These are phyloP conservation scores for Neodon shergylaensis DNA, from an alignment of 2,113 vertebrate species.

Conservation along the genomic window DNA sequence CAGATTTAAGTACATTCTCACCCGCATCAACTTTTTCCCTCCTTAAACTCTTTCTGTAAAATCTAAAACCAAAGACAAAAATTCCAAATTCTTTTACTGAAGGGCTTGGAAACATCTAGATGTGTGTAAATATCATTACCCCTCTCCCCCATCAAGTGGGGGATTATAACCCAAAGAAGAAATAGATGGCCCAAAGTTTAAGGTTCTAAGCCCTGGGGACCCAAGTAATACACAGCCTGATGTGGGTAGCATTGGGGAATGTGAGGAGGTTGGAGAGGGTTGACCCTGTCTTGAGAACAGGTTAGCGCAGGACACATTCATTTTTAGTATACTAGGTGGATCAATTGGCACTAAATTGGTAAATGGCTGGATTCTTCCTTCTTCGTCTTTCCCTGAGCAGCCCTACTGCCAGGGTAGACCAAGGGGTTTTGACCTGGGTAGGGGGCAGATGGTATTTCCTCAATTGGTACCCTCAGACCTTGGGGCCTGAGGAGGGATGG, in stretches of 20 bases:
- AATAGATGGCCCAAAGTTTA: conserved; percentile 29
- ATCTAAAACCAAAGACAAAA: background rate
- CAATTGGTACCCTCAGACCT: conserved; percentile 21
- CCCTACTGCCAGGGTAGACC: background rate
- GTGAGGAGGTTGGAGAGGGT: background rate
- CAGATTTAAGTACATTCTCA: conserved; percentile 44
- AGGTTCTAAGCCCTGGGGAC: background rate
- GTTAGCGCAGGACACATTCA: conserved; percentile 27
- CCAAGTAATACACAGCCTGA: background rate
- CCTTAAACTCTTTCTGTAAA: conserved; percentile 28
- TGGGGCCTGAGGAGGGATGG: conserved; percentile 18
- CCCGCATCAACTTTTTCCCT: background rate
- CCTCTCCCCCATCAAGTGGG: background rate
- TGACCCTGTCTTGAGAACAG: conserved; percentile 39
- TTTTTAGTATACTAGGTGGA: conserved; percentile 38
- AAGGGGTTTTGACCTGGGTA: background rate
- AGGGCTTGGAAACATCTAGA: background rate
- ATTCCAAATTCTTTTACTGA: conserved; percentile 31
- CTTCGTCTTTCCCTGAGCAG: conserved; percentile 39
- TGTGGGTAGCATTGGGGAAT: background rate
- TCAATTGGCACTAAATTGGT: conserved; percentile 42
- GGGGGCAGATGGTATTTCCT: background rate
- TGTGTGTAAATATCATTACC: background rate
- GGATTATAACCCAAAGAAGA: conserved; percentile 50
- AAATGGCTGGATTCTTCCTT: conserved; percentile 56